Conservation (phyloP, 2,113 vertebrate genomes). For the Aegithalos caudatus region DNA sequence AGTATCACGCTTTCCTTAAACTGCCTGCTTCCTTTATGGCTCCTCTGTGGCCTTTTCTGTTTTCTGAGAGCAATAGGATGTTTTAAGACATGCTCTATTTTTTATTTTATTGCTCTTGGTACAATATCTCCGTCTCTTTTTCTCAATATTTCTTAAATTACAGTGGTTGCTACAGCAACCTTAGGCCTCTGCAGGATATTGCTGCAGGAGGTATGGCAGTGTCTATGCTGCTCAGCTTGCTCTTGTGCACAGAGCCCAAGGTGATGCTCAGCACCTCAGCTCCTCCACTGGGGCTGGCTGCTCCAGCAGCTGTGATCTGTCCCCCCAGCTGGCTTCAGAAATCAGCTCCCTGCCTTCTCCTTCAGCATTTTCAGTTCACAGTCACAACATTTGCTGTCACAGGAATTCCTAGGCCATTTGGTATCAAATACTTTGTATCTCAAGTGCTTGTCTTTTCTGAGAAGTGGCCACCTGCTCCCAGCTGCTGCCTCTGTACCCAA, state of each 20-base stretch:
- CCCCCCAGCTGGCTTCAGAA: background rate
- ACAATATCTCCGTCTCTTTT: background rate
- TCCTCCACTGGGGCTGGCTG: background rate
- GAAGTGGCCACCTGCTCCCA: background rate
- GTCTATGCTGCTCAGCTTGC: background rate
- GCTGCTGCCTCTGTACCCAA: rapidly evolving
- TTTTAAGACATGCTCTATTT: background rate
- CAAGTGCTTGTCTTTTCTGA: background rate
- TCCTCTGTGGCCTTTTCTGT: background rate
- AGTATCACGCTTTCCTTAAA: background rate
- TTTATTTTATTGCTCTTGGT: slow-evolving; percentile 27
- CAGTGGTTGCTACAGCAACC: slow-evolving; percentile 58
- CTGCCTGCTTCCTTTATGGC: background rate
- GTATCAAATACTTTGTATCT: background rate
- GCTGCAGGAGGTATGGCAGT: background rate
- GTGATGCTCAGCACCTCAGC: background rate
- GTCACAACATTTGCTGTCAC: background rate
- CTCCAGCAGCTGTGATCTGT: background rate
- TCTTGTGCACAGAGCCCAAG: background rate
- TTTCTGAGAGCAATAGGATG: background rate
- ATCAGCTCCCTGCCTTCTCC: background rate
- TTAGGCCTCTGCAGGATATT: background rate
- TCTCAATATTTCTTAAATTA: slow-evolving; percentile 43
- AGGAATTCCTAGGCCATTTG: background rate
- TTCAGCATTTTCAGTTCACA: background rate